Evolutionary conservation across 2,797 vertebrate species (phyloP), one percentile per base, ranked within the genome.

Genomic region (Cyclopterus lumpus): DNA sequence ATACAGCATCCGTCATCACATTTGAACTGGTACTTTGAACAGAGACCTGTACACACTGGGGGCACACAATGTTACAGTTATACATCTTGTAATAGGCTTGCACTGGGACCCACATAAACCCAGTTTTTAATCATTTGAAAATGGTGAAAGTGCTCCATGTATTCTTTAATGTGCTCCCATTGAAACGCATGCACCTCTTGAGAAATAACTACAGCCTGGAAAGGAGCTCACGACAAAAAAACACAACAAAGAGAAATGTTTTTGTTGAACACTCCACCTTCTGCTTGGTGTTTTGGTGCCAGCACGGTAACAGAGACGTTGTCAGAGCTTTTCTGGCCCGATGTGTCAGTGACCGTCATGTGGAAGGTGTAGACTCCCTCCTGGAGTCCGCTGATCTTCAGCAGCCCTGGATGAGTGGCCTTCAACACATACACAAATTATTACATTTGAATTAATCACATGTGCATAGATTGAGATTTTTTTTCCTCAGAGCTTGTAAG

Each of bases 1-100:
- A 99, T 95, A 62, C 97, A 99, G 93, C 97, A 99, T 75, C 97
- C 97, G 0, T 98, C 95, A 0, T 98, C 98, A 26, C 97, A 99
- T 83, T 96, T 95, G 85, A 99, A 99, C 94, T 98, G 97, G 91
- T 99, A 97, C 75, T 95, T 95, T 0, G 96, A 97, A 80, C 98
- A 99, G 70, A 89, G 91, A 6, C 96, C 95, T 0, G 89, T 93
- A 57, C 97, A 99, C 2, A 96, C 97, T 98, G 91, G 46, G 59
- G 60, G 42, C 22, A 84, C 54, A 40, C 7, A 71, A 12, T 42
- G 11, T 3, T 8, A 44, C 16, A 55, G 24, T 0, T 11, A 67
- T 5, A 67, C 32, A 67, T 38, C 8, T 20, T 14, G 10, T 5
- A 28, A 44, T 9, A 58, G 12, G 18, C 22, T 46, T 36, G 6